Evolutionary conservation across 1,140 invertebrate genomes (phyloP), one percentile per base, ranked within the genome.

Genomic region (Sitobion miscanthi): DNA sequence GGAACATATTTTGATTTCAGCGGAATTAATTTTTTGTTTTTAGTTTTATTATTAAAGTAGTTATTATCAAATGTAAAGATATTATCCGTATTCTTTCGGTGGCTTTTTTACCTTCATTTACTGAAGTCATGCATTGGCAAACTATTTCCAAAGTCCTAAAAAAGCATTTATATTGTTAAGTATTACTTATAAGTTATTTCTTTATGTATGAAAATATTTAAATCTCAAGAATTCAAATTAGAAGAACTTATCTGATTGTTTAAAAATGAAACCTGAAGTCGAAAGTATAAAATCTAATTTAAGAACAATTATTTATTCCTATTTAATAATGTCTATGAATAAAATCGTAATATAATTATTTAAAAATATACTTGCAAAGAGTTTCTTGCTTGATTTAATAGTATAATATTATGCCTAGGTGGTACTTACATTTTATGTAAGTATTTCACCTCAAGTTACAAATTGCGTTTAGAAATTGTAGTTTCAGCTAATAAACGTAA

Each of bases 401-500:
- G n/a, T 69, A 69, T 69, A n/a, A 69, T 69, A n/a, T n/a, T 11
- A 69, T 3, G 3, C 14, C 11, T 14, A n/a, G 14, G 0, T n/a
- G 62, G 62, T 69, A 69, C 62, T 69, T 69, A n/a, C n/a, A 69
- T 69, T n/a, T 62, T 69, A 69, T 17, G 30, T n/a, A 69, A n/a
- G 30, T 69, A 69, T n/a, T 69, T 69, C n/a, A 69, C 62, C 9
- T 69, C 30, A n/a, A 69, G 30, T 69, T n/a, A 69, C 62, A 17
- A 69, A 69, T 82, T 82, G 77, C 35, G 77, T 83, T 77, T 77
- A 77, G n/a, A 77, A 77, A 77, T 77, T 77, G 30, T 77, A n/a
- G 62, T 77, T 77, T 77, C n/a, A 77, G 62, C 62, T 77, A 77
- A 77, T 77, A 77, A 77, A 77, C 30, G n/a, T n/a, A 77, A 77